phyloP scores from a whole-genome alignment of 64 coral and sea anemone genomes.

The Anthopleura sola region DNA sequence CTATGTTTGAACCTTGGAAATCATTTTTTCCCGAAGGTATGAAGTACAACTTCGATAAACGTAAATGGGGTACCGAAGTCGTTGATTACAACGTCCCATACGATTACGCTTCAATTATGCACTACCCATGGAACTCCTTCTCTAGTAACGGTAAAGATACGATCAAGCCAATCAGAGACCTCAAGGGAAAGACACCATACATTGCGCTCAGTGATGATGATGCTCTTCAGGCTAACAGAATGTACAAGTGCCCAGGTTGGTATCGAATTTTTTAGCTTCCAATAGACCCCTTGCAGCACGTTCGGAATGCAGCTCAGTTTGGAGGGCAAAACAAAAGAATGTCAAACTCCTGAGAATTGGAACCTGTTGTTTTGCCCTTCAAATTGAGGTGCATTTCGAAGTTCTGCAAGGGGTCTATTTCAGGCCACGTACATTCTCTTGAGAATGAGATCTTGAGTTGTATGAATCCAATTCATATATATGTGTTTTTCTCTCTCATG shows the following conservation, averaged over 20 bases:
- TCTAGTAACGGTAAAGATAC: constrained; percentile 83
- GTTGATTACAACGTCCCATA: constrained; percentile 86
- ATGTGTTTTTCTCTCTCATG: too few relatives aligned
- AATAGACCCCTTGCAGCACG: too few relatives aligned
- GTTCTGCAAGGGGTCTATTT: too few relatives aligned
- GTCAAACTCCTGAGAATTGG: too few relatives aligned
- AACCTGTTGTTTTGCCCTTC: too few relatives aligned
- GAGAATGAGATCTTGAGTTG: too few relatives aligned
- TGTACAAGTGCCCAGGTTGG: constrained; percentile 87
- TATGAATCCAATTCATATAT: too few relatives aligned
- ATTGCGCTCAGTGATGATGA: constrained; percentile 80
- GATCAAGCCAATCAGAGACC: constrained; percentile 64
- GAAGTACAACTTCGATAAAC: constrained; percentile 90
- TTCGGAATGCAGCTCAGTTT: too few relatives aligned
- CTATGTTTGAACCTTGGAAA: background rate
- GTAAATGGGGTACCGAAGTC: constrained; percentile 69
- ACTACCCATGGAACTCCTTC: constrained; percentile 88
- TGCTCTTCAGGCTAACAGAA: constrained; percentile 71
- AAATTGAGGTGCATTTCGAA: too few relatives aligned
- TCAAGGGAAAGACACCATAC: constrained; percentile 75
- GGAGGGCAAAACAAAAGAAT: too few relatives aligned
- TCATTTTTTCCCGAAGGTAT: constrained; percentile 19
- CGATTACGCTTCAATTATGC: constrained; percentile 87
- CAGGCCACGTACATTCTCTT: too few relatives aligned
- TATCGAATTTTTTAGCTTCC: too few relatives aligned